Evolutionary conservation across 2,797 vertebrate genomes (phyloP), one percentile per base, ranked within the genome.

Genomic region (Gymnocypris eckloni): DNA sequence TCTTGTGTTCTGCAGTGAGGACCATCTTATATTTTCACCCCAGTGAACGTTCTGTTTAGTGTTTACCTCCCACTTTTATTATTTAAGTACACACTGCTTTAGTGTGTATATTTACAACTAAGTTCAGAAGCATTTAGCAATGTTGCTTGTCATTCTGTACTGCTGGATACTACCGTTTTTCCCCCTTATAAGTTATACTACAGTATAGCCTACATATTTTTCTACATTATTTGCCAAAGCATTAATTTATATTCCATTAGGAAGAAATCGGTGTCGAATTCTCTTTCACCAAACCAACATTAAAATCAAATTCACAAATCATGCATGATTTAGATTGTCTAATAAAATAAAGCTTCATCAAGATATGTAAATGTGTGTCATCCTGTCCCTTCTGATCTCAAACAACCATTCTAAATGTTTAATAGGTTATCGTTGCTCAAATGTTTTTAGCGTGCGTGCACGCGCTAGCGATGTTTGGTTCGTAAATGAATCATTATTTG

Each of bases 21-120:
- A 33, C 33, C 33, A 33, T 33, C 33, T 3, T 71, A 95, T 93
- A 81, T 94, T 93, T 73, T 84, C 81, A 77, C 87, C 78, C 52
- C 48, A 64, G 73, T 59, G 52, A 54, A 70, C 56, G 61, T 76
- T 82, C 67, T 39, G 41, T 76, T 48, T 22, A 84, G 33, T 87
- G 79, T 71, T 67, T 69, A 48, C 59, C 45, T 45, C 33, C 43
- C 78, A 54, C 22, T 33, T 37, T 79, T 22, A 72, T 0, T 43
- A 72, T 83, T 76, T 81, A 12, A 41, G 69, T 67, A 33, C 33
- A 11, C 33, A 45, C 18, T 67, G 2, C 18, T 56, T n/a, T 59
- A 11, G 15, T 5, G 39, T 54, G 25, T 82, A 28, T 33, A 43
- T 33, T 4, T 33, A 18, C 15, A 73, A 69, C 28, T 0, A 70